Percentiles rank a stretch among this genome's conserved stretches.
phyloP scores from a whole-genome alignment of 2,888 invertebrate genomes.

The Napeogenes inachia region DNA sequence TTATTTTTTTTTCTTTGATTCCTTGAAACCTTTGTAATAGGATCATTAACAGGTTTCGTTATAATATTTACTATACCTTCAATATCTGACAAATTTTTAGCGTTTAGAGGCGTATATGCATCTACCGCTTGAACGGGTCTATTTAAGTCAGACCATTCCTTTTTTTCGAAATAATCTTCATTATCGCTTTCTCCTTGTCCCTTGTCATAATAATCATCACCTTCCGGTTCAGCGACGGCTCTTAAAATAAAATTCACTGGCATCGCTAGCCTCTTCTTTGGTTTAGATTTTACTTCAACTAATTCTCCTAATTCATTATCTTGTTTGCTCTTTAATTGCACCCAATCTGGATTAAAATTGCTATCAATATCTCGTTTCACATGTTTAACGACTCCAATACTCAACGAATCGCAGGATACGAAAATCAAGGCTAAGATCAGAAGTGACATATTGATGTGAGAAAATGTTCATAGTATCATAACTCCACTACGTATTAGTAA shows the following conservation, averaged over 20 bases:
- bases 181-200: conserved; percentile 52
- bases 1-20: conserved; percentile 11
- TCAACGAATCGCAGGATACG: conserved; percentile 44
- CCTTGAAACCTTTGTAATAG: conserved; percentile 37
- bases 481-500: conserved; percentile 30
- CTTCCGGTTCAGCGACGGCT: conserved; percentile 54
- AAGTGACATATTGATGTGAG: conserved; percentile 33
- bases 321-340: conserved; percentile 67
- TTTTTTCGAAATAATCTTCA: conserved; percentile 64
- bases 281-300: conserved; percentile 52
- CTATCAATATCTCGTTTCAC: conserved; percentile 52
- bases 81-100: conserved; percentile 45
- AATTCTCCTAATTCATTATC: conserved; percentile 63
- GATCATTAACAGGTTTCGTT: conserved; percentile 38
- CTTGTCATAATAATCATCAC: conserved; percentile 58
- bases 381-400: conserved; percentile 55
- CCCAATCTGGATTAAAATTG: conserved; percentile 67
- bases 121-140: conserved; percentile 39
- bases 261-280: conserved; percentile 61
- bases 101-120: conserved; percentile 26
- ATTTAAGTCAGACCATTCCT: conserved; percentile 61
- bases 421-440: conserved; percentile 32
- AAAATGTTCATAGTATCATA: conserved; percentile 37
- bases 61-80: conserved; percentile 61
- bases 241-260: conserved; percentile 57